Conservation (phyloP, 2,113 vertebrate genomes). For the Neodon shergylaensis region DNA sequence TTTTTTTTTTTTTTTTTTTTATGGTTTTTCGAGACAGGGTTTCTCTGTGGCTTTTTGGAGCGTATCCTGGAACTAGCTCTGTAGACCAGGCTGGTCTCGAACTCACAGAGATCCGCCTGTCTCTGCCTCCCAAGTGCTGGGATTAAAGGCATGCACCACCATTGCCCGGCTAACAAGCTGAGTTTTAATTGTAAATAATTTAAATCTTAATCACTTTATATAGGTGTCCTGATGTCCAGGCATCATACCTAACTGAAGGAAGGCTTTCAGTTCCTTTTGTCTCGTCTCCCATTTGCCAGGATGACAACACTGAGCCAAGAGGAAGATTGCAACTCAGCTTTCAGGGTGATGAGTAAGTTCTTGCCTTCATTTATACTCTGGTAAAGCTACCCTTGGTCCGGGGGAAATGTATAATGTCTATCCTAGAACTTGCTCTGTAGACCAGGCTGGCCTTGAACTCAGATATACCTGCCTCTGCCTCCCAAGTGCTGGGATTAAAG, state of each 20-base stretch:
- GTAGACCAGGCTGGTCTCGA: too few relatives aligned
- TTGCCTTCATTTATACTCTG: neutral
- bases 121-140: too few relatives aligned
- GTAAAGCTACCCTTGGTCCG: neutral
- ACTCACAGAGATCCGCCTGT: too few relatives aligned
- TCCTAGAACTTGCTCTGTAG: neutral
- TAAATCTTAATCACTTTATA: slow-evolving; percentile 57
- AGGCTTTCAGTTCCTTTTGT: slow-evolving; percentile 71
- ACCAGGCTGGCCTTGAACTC: too few relatives aligned
- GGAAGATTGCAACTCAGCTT: slow-evolving; percentile 89
- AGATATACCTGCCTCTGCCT: neutral
- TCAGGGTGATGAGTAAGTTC: slow-evolving; percentile 91
- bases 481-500: neutral
- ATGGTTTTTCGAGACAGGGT: too few relatives aligned
- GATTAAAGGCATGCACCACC: too few relatives aligned
- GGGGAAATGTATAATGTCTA: neutral
- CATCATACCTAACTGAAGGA: slow-evolving; percentile 90
- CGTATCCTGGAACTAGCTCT: too few relatives aligned
- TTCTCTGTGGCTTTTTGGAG: too few relatives aligned
- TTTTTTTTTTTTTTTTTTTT: too few relatives aligned
- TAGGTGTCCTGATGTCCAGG: slow-evolving; percentile 87
- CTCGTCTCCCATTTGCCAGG: slow-evolving; percentile 71
- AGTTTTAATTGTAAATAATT: slow-evolving; percentile 48
- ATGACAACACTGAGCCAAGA: slow-evolving; percentile 76
- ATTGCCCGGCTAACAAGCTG: too few relatives aligned